phyloP scores from a whole-genome alignment of 2,113 vertebrate genomes.

The Corapipo altera region DNA sequence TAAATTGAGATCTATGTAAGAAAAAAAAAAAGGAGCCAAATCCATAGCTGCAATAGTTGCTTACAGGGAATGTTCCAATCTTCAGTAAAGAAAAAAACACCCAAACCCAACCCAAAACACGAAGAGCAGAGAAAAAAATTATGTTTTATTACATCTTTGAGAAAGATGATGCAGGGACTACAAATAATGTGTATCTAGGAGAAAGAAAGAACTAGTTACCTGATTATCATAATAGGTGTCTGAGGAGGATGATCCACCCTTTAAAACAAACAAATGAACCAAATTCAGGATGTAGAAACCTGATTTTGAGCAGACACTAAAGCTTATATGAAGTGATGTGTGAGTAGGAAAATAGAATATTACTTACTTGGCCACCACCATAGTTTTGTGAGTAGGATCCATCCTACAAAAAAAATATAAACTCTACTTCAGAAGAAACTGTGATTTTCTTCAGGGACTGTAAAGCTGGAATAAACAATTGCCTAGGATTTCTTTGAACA shows the following conservation, averaged over 20 bases:
- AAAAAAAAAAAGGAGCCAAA: not conserved
- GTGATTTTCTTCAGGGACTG: not conserved
- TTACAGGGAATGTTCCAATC: not conserved
- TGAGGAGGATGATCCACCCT: constrained; percentile 35
- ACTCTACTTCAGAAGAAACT: not conserved
- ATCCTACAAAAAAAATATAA: constrained; percentile 17
- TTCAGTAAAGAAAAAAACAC: not conserved
- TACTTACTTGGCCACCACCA: constrained; percentile 6
- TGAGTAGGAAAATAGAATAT: not conserved
- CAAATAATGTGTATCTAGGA: not conserved
- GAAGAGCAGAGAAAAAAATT: not conserved
- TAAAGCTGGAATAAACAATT: not conserved
- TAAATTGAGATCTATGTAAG: not conserved
- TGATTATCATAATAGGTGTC: constrained; percentile 19
- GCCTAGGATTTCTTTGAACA: not conserved
- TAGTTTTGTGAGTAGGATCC: constrained; percentile 21
- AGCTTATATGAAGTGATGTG: not conserved
- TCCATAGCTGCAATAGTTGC: not conserved
- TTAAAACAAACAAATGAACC: not conserved
- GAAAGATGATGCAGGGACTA: not conserved
- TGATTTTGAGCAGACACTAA: not conserved
- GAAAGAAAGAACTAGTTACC: not conserved
- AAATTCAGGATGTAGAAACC: not conserved
- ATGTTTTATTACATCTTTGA: not conserved
- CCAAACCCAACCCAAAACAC: not conserved